Evolutionary conservation across 2,113 vertebrate species (phyloP).

Genomic region (Ochotona princeps): DNA sequence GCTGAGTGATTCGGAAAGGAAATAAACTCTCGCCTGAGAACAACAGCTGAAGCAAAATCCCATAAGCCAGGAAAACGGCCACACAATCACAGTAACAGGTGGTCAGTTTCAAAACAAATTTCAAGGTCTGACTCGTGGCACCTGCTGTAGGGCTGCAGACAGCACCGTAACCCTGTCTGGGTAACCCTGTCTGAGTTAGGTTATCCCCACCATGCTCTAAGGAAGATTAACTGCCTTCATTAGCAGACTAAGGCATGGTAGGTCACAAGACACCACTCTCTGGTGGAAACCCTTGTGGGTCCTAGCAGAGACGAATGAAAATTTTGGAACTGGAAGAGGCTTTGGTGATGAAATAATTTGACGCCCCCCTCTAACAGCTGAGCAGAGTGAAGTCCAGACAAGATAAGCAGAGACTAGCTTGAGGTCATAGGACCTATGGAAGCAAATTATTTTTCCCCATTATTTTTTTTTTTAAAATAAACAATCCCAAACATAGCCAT

Average conservation of each 20-base stretch:
- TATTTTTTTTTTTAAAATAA: background rate
- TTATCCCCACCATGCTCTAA: slow-evolving; percentile 67
- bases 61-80: slow-evolving; percentile 90
- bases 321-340: slow-evolving; percentile 42
- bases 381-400: slow-evolving; percentile 32
- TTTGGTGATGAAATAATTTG: slow-evolving; percentile 11
- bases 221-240: slow-evolving; percentile 77
- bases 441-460: background rate
- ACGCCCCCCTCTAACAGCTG: background rate
- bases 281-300: slow-evolving; percentile 1
- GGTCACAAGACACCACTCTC: background rate
- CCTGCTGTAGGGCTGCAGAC: slow-evolving; percentile 86
- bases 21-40: slow-evolving; percentile 89
- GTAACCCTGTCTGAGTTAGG: slow-evolving; percentile 80
- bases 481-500: background rate
- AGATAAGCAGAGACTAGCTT: background rate
- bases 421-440: background rate
- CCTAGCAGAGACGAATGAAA: background rate
- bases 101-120: slow-evolving; percentile 89
- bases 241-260: slow-evolving; percentile 50
- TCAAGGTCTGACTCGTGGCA: slow-evolving; percentile 88
- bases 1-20: slow-evolving; percentile 87
- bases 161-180: slow-evolving; percentile 72
- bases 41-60: slow-evolving; percentile 88
- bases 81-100: slow-evolving; percentile 91